Base-by-base conservation (phyloP, 2,797 vertebrate species). In the Molothrus ater region DNA sequence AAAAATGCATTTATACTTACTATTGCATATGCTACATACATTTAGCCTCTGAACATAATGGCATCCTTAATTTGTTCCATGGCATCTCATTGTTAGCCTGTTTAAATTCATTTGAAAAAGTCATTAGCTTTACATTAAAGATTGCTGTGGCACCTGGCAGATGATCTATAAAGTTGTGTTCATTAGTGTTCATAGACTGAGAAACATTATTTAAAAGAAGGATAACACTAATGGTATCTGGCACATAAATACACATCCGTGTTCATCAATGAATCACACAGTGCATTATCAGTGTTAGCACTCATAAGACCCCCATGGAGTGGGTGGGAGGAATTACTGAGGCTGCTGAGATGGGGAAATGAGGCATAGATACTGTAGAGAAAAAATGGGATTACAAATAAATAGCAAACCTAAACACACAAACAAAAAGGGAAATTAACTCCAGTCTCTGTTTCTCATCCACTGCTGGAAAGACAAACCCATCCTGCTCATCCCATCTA, bases 41-140 rank as follows among this genome's bases (percentile, higher is more conserved):
- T 84, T 93, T 73, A 88, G 70, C 31, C 80, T 73, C 80, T 42
- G 47, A 93, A 92, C 8, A 5, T 21, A n/a, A 92, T 57, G 34
- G 51, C 24, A 64, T 66, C 45, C 71, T 79, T 88, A 66, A 76
- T 86, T 95, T 93, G 94, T 71, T 83, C 54, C 2, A 3, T 56
- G 79, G 56, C 45, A 63, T 78, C 92, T 87, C 84, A 86, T 91
- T 93, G 85, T 90, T 83, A 83, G 51, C 48, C 51, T 81, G n/a
- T 75, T 94, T 57, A 94, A 91, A 90, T 88, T 93, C 0, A 90
- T 88, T 89, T 86, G 76, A 56, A 92, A 79, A 88, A 73, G 70
- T 43, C 89, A 78, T 96, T 95, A 94, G 54, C 79, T 91, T 93
- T 95, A 75, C 80, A 91, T 94, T 96, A 93, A 92, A 59, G 48